Base-by-base conservation (phyloP, 1,140 invertebrate genomes). In the Aphidius ervi region DNA sequence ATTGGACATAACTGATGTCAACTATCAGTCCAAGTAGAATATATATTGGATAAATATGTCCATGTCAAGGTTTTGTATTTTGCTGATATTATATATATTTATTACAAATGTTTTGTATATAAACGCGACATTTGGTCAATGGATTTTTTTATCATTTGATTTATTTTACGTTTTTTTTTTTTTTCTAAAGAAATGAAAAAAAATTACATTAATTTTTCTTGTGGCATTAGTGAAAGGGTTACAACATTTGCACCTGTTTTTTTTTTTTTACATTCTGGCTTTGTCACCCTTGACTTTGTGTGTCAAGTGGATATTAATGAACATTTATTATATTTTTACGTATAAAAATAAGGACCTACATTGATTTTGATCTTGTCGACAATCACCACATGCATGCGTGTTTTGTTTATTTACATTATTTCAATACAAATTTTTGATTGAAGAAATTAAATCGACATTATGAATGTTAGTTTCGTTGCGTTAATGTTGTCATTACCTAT, bases 381-480 rank as follows among this genome's bases (percentile, higher is more conserved):
- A 50, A 37, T 16, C 56, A 53, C 42, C 61, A 31, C 0, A 31
- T 31, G 4, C 23, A 31, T 31, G 23, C 23, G 23, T 31, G 23
- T 31, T 31, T 31, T 31, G 23, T 31, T 31, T 49, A 53, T 37
- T 9, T 48, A 16, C 20, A n/a, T 23, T 20, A 48, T 1, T 50
- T 46, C 37, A 9, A 43, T 8, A 37, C 45, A 43, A 42, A 5
- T 39, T 9, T 8, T 43, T 10, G 41, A 31, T 31, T 31, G 4
- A 42, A 45, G 68, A 68, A 76, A 77, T 77, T 75, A 77, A 75
- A 76, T 74, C 70, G 70, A 63, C 68, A 74, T 75, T 74, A 72
- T 68, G 69, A 68, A 62, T 66, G 31, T 39, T 39, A 10, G 9
- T 54, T 31, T 37, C 23, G 54, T 65, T 65, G 58, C 64, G 55